Conservation (phyloP, 2,888 invertebrate genomes). For the Trimorus sp. region DNA sequence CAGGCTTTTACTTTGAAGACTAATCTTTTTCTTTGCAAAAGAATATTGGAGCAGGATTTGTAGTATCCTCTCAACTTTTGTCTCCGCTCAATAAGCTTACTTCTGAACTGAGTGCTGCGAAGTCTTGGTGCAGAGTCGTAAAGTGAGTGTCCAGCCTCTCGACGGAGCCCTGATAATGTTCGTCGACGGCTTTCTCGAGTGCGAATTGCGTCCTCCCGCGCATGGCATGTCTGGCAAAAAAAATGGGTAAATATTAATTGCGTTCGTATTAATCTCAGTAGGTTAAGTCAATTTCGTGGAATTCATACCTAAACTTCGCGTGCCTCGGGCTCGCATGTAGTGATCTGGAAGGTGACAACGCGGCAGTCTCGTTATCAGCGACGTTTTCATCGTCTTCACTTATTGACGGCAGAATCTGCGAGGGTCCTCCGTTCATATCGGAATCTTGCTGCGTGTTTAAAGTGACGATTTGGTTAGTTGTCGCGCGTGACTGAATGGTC, state of each 20-base stretch:
- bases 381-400: slow-evolving; percentile 96
- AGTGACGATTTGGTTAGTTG: neutral
- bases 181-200: slow-evolving; percentile 69
- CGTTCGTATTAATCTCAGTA: neutral
- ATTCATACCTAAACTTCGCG: slow-evolving; percentile 84
- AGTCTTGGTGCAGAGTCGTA: slow-evolving; percentile 91
- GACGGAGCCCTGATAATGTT: slow-evolving; percentile 82
- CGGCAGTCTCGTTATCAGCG: slow-evolving; percentile 85
- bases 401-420: slow-evolving; percentile 94
- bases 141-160: slow-evolving; percentile 92
- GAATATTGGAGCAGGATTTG: no score
- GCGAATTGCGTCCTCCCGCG: slow-evolving; percentile 71
- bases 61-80: no score
- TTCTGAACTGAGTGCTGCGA: slow-evolving; percentile 92
- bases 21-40: no score
- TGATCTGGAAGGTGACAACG: slow-evolving; percentile 86
- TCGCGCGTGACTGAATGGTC: no score
- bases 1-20: no score
- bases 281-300: slow-evolving; percentile 23
- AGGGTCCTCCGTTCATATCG: slow-evolving; percentile 90
- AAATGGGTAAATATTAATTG: slow-evolving; percentile 2
- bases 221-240: slow-evolving; percentile 51
- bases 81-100: slow-evolving; percentile 77
- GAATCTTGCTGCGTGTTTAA: slow-evolving; percentile 84
- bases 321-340: slow-evolving; percentile 86